Base-by-base conservation (phyloP, 2,797 vertebrate species). In the Fistularia commersonii region DNA sequence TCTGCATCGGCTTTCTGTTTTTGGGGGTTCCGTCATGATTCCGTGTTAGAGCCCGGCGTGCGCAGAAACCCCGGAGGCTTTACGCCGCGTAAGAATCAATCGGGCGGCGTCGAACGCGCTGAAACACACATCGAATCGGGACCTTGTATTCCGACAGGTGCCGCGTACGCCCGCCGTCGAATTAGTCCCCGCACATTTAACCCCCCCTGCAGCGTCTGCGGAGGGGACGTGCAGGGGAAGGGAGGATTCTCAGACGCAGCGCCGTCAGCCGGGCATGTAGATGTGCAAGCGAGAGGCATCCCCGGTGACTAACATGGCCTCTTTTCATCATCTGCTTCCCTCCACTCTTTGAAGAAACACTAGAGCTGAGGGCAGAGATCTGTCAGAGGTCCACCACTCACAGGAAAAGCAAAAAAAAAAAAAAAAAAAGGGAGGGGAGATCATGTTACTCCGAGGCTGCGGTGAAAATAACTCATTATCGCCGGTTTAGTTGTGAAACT, bases 311-410 rank as follows among this genome's bases (percentile, higher is more conserved):
- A 69, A 57, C 76, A 32, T 76, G 74, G 75, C 82, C 81, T 84
- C 85, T 82, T 86, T 88, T 88, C 83, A 87, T 88, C 79, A 76
- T 73, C 74, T 54, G 68, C 77, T 70, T 74, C 72, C 82, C 66
- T 57, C 50, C 57, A 67, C 66, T 57, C 78, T 86, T 76, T 87
- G 81, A 85, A 80, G 81, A 83, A 85, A 84, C 79, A 77, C 64
- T 57, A 48, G 57, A 67, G 71, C 69, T 66, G 44, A 51, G 71
- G 68, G 74, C 69, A 64, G 69, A 59, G 70, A 76, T 64, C 73
- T 65, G 67, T 72, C 80, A 77, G 69, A 80, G 77, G 78, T 80
- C 79, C 69, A 56, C 51, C 54, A 13, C 74, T 72, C n/a, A n/a
- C 10, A 11, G 23, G 23, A 4, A 4, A 23, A 23, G 4, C 2